Percentiles rank a stretch among this genome's conserved stretches.
Conservation (phyloP, 2,888 invertebrate species). For the Salpingus planirostris region DNA sequence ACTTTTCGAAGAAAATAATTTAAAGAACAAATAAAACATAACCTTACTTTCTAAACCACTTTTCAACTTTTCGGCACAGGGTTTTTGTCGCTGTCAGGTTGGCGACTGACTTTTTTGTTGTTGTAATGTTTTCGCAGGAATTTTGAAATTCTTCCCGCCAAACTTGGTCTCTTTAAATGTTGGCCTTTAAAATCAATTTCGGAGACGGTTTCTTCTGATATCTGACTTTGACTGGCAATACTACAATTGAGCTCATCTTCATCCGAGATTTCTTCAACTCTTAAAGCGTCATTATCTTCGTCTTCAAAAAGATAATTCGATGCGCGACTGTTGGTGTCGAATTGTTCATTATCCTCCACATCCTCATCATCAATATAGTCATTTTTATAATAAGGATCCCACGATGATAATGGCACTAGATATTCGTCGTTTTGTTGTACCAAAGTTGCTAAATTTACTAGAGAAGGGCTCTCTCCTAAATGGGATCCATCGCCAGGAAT, state of each 20-base stretch:
- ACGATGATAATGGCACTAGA: constrained; percentile 49
- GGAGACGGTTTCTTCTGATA: constrained; percentile 8
- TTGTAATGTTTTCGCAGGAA: constrained; percentile 30
- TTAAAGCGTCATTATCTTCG: neutral
- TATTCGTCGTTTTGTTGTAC: constrained; percentile 46
- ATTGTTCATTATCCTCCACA: neutral
- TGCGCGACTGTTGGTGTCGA: neutral
- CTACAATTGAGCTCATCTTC: constrained; percentile 7
- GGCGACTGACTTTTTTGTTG: too few species aligned
- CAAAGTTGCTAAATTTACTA: constrained; percentile 51
- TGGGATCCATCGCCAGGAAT: constrained; percentile 50
- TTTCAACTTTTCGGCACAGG: too few species aligned
- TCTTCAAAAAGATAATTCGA: neutral
- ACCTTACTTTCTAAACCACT: too few species aligned
- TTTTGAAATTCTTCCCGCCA: constrained; percentile 31
- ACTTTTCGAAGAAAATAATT: too few species aligned
- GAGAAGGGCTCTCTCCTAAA: constrained; percentile 48
- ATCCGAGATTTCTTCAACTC: constrained; percentile 8
- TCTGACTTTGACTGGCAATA: constrained; percentile 1
- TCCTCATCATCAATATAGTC: constrained; percentile 14
- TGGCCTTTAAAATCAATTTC: constrained; percentile 7
- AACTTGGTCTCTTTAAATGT: constrained; percentile 16
- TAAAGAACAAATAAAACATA: too few species aligned
- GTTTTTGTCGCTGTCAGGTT: too few species aligned
- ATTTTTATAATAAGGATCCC: constrained; percentile 41